A percentile compares a stretch with the other conserved stretches of the same genome.
These are phyloP conservation scores for Yasuhikotakia modesta DNA, from an alignment of 2,797 vertebrate genomes.

Conservation along the genomic window DNA sequence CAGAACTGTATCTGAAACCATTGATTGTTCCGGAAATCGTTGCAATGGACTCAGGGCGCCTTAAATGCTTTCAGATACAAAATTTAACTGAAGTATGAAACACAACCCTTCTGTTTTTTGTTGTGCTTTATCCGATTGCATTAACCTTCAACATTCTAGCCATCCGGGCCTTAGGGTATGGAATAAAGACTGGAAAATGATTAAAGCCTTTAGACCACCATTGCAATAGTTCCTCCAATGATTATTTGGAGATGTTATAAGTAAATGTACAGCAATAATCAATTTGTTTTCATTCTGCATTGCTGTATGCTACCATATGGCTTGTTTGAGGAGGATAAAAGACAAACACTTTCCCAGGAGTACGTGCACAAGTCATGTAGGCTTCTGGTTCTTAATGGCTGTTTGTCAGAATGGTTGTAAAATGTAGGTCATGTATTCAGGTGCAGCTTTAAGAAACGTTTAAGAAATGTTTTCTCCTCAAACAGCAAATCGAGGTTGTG, in stretches of 20 bases:
- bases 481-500: constrained; percentile 49
- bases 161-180: constrained; percentile 3
- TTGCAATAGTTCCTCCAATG: neutral
- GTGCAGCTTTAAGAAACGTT: constrained; percentile 11
- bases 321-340: constrained; percentile 1
- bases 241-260: constrained; percentile 11
- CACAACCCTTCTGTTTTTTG: constrained; percentile 45
- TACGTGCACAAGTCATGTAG: neutral
- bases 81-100: constrained; percentile 47
- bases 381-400: constrained; percentile 30
- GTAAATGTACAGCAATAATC: constrained; percentile 4
- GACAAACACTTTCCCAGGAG: constrained; percentile 1
- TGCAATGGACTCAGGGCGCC: constrained; percentile 44
- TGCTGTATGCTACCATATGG: constrained; percentile 1
- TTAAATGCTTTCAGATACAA: constrained; percentile 23
- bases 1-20: constrained; percentile 28
- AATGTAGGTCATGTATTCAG: constrained; percentile 56
- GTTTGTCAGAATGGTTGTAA: constrained; percentile 35
- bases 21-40: constrained; percentile 41
- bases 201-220: constrained; percentile 11
- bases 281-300: neutral
- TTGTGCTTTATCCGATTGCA: constrained; percentile 27
- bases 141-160: constrained; percentile 52
- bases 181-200: constrained; percentile 12
- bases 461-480: constrained; percentile 33